Evolutionary conservation across 2,113 vertebrate species (phyloP).

Genomic region (Myrmecobius fasciatus): DNA sequence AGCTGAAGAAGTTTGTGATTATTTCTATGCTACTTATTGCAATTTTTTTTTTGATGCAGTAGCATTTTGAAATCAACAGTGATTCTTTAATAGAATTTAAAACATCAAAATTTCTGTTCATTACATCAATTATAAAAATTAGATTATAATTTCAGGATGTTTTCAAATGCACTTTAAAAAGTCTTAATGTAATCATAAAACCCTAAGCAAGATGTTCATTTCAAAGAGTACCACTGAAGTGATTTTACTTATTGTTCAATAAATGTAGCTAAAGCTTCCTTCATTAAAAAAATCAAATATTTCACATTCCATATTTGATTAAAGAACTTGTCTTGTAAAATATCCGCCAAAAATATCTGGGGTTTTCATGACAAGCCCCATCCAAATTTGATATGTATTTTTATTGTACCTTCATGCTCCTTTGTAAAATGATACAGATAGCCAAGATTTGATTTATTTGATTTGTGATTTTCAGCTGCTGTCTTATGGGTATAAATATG

Average conservation of each 20-base stretch:
- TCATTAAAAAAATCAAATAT: background rate
- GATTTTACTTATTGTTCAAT: conserved; percentile 25
- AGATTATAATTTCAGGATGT: background rate
- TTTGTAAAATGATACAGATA: conserved; percentile 16
- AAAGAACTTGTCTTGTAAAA: conserved; percentile 23
- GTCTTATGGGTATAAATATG: background rate
- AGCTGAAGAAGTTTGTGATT: conserved; percentile 77
- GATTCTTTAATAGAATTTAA: background rate
- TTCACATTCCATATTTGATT: conserved; percentile 40
- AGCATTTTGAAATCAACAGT: background rate
- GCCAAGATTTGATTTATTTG: background rate
- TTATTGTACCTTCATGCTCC: background rate
- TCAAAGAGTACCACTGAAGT: background rate
- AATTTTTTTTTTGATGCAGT: background rate
- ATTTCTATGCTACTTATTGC: conserved; percentile 30
- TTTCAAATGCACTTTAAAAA: conserved; percentile 23
- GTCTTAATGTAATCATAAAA: background rate
- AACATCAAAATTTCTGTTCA: background rate
- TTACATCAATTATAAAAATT: conserved; percentile 15
- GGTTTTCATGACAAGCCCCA: background rate
- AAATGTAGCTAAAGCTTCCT: conserved; percentile 10
- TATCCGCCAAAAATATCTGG: too few relatives aligned
- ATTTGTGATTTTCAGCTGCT: background rate
- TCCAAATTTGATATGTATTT: background rate
- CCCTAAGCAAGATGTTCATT: background rate